Percentiles rank a stretch among this genome's conserved stretches.
phyloP scores from a whole-genome alignment of 1,140 invertebrate species.

The Pseudachorutes palmiensis region DNA sequence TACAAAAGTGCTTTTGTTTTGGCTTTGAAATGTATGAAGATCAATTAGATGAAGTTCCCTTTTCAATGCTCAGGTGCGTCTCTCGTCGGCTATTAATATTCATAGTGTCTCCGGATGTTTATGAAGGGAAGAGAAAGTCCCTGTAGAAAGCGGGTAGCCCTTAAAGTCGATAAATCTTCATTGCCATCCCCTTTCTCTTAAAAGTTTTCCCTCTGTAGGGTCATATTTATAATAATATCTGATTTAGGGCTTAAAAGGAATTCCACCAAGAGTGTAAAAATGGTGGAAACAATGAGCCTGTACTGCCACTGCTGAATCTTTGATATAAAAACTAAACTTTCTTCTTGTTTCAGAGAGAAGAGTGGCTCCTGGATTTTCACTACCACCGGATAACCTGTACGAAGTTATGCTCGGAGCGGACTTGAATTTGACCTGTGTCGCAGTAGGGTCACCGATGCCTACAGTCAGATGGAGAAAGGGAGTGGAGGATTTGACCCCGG shows the following conservation, averaged over 20 bases:
- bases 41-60: background rate
- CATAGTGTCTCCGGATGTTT: background rate
- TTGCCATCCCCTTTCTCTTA: background rate
- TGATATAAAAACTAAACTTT: too few relatives aligned
- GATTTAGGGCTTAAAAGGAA: background rate
- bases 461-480: constrained; percentile 91
- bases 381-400: constrained; percentile 67
- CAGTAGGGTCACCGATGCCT: constrained; percentile 94
- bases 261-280: background rate
- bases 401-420: constrained; percentile 84
- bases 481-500: constrained; percentile 67
- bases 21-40: background rate
- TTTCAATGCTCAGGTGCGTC: background rate
- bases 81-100: background rate
- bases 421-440: constrained; percentile 90
- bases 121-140: background rate
- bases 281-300: background rate
- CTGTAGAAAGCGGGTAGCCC: background rate
- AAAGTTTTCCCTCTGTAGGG: background rate
- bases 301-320: background rate
- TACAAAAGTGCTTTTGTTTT: background rate
- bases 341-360: too few relatives aligned
- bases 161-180: constrained; percentile 1
- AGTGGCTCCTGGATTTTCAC: constrained; percentile 88
- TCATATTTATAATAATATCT: constrained; percentile 5